Conservation (phyloP, 2,888 invertebrate species). For the Cosmia trapezina region DNA sequence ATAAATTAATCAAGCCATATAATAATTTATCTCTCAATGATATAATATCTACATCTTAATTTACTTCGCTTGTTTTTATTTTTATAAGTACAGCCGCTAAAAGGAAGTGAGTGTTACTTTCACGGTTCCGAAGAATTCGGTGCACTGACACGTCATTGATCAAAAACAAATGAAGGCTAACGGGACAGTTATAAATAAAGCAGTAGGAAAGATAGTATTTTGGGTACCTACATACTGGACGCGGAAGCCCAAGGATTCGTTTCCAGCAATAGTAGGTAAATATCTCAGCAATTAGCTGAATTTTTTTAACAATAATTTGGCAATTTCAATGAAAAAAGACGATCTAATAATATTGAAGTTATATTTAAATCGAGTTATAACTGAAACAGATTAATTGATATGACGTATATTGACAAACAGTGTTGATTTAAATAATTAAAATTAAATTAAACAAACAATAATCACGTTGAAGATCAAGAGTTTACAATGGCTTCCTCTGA, state of each 20-base stretch:
- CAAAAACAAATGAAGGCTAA: constrained; percentile 42
- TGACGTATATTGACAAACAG: constrained; percentile 29
- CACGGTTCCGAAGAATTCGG: constrained; percentile 39
- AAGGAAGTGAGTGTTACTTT: constrained; percentile 46
- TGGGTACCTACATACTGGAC: neutral
- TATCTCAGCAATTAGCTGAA: no score
- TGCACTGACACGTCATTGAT: constrained; percentile 45
- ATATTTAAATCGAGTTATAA: constrained; percentile 19
- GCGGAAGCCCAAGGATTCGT: neutral
- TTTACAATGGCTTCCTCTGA: constrained; percentile 46
- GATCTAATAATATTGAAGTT: neutral
- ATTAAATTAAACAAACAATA: constrained; percentile 51
- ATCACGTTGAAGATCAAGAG: constrained; percentile 45
- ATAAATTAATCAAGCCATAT: constrained; percentile 8
- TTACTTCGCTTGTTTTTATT: constrained; percentile 20
- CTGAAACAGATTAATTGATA: constrained; percentile 45
- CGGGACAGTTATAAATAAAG: constrained; percentile 17
- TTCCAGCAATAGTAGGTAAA: neutral
- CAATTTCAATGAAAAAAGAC: neutral
- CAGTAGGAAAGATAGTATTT: neutral
- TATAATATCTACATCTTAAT: constrained; percentile 25
- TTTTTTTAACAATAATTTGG: neutral
- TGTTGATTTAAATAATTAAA: constrained; percentile 50
- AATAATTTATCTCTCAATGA: constrained; percentile 19
- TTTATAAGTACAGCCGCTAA: neutral